Evolutionary conservation across 1,140 invertebrate species (phyloP).

Genomic region (Plectrocnemia conspersa): DNA sequence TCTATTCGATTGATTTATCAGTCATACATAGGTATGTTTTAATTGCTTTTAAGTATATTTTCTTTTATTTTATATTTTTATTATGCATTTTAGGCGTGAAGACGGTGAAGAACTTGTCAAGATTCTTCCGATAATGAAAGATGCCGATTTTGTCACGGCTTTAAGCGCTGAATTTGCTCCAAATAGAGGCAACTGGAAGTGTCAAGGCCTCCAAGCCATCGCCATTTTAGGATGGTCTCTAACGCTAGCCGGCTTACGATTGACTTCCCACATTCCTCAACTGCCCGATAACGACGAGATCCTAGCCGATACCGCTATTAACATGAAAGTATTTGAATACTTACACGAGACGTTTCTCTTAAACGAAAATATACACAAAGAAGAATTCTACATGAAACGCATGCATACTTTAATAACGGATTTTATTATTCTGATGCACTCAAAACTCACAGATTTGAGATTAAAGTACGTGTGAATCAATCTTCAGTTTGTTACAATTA

Average conservation of each 20-base stretch:
- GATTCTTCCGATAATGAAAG: slow-evolving; percentile 67
- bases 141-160: slow-evolving; percentile 59
- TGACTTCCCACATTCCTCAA: slow-evolving; percentile 39
- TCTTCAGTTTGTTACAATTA: background rate
- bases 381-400: slow-evolving; percentile 79
- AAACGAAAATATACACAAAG: slow-evolving; percentile 64
- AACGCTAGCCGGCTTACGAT: slow-evolving; percentile 71
- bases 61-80: slow-evolving; percentile 6
- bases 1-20: slow-evolving; percentile 82
- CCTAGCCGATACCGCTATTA: slow-evolving; percentile 26
- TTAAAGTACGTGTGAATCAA: slow-evolving; percentile 53
- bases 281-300: slow-evolving; percentile 19
- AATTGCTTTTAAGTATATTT: background rate
- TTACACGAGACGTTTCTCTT: slow-evolving; percentile 67
- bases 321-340: slow-evolving; percentile 65
- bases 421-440: slow-evolving; percentile 88
- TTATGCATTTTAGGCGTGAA: slow-evolving; percentile 45
- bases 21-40: slow-evolving; percentile 56
- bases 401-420: slow-evolving; percentile 85
- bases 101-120: slow-evolving; percentile 64
- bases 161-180: slow-evolving; percentile 52
- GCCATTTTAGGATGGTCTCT: slow-evolving; percentile 76
- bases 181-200: slow-evolving; percentile 57
- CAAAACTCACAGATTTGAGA: slow-evolving; percentile 63
- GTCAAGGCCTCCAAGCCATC: slow-evolving; percentile 63